Evolutionary conservation across 2,797 vertebrate species (phyloP).

Genomic region (Micropoecilia bifurca): DNA sequence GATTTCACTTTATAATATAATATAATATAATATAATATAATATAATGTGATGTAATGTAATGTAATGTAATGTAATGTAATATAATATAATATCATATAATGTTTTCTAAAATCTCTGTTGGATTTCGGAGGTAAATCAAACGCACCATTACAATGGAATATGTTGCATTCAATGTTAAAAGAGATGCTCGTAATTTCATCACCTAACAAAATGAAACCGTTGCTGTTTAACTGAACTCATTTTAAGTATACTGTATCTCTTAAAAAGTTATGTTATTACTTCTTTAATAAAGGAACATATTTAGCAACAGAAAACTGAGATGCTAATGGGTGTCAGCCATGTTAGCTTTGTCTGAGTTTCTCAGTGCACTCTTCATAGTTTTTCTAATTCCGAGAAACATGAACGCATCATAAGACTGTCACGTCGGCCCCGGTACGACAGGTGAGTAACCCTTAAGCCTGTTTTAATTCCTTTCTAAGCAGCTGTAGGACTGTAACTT

Average conservation of each 20-base stretch:
- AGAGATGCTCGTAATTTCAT: neutral
- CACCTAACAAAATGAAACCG: neutral
- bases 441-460: conserved; percentile 3
- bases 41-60: too few relatives aligned
- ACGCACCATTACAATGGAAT: neutral
- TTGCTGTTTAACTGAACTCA: neutral
- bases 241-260: neutral
- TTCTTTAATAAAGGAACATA: neutral
- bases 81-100: neutral
- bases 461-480: neutral
- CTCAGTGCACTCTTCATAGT: neutral
- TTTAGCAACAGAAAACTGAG: neutral
- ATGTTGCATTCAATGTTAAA: neutral
- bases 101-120: neutral
- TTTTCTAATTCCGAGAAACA: neutral
- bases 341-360: neutral
- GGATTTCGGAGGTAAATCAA: neutral
- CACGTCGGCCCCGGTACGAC: neutral
- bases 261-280: neutral
- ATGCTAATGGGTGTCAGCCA: neutral
- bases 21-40: too few relatives aligned
- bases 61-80: neutral
- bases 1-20: neutral
- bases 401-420: conserved; percentile 4
- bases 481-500: neutral